Percentiles rank a stretch among this genome's conserved stretches.
Conservation (phyloP, 64 coral and sea anemone species). For the Montipora cactus region DNA sequence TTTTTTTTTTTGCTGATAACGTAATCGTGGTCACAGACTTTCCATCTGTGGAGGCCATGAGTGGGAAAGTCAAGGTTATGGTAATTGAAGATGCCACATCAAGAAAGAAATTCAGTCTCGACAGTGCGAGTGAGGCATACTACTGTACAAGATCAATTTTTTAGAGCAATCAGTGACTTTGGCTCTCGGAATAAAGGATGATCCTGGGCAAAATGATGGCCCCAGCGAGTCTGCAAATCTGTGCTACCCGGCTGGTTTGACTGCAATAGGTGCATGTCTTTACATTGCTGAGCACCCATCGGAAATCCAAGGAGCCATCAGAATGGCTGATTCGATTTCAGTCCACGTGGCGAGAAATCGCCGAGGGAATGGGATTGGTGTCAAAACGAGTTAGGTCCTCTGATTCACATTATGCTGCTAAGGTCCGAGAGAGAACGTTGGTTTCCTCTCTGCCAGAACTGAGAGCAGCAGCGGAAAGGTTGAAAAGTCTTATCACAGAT, state of each 20-base stretch:
- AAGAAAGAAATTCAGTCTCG: constrained; percentile 44
- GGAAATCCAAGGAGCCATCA: constrained; percentile 60
- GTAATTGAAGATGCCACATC: constrained; percentile 52
- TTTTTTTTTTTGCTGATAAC: constrained; percentile 61
- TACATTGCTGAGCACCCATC: constrained; percentile 58
- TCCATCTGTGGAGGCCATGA: constrained; percentile 61
- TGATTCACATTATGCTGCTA: constrained; percentile 69
- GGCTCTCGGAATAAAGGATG: too few relatives aligned
- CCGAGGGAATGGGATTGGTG: constrained; percentile 68
- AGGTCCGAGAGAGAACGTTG: constrained; percentile 47
- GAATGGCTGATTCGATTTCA: constrained; percentile 68
- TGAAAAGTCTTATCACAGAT: constrained; percentile 45
- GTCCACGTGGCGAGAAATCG: constrained; percentile 65
- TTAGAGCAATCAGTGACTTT: too few relatives aligned
- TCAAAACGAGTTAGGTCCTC: constrained; percentile 57
- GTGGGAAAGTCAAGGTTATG: constrained; percentile 60
- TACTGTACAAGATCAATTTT: too few relatives aligned
- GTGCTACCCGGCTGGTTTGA: constrained; percentile 66
- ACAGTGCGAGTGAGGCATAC: not conserved
- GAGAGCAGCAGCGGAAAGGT: constrained; percentile 56
- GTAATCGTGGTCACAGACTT: constrained; percentile 67
- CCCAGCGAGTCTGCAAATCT: constrained; percentile 53
- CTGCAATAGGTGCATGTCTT: constrained; percentile 60
- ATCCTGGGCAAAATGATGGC: too few relatives aligned
- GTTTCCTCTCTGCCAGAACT: constrained; percentile 66